These are phyloP conservation scores for Muraenolepis orangiensis DNA, from an alignment of 2,797 vertebrate species.

Conservation along the genomic window DNA sequence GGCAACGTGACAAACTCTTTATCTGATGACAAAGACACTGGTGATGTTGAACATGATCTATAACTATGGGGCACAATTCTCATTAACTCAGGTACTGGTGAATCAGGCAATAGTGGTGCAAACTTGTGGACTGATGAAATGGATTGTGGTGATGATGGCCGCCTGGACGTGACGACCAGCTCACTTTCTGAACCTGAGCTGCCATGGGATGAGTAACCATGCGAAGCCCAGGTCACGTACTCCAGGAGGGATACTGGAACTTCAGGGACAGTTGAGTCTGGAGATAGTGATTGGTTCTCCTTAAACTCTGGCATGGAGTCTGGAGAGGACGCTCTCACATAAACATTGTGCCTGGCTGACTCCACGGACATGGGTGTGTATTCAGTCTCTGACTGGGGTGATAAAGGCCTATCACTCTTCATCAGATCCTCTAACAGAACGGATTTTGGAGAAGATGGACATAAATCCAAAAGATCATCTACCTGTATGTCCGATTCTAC, in stretches of 20 bases:
- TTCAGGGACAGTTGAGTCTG: slow-evolving; percentile 65
- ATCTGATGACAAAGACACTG: slow-evolving; percentile 60
- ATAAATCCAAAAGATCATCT: no score
- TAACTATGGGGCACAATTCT: slow-evolving; percentile 39
- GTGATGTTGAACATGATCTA: slow-evolving; percentile 57
- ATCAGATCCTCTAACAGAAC: slow-evolving; percentile 7
- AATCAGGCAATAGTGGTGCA: slow-evolving; percentile 60
- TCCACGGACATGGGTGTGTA: slow-evolving; percentile 43
- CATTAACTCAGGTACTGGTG: slow-evolving; percentile 66
- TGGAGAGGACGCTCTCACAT: slow-evolving; percentile 57
- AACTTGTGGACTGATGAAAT: slow-evolving; percentile 55
- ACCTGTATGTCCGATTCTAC: slow-evolving; percentile 10
- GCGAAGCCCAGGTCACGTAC: slow-evolving; percentile 8
- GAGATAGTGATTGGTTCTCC: slow-evolving; percentile 54
- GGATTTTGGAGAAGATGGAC: slow-evolving; percentile 40
- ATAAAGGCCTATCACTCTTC: slow-evolving; percentile 25
- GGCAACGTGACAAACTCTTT: slow-evolving; percentile 55
- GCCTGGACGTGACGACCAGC: slow-evolving; percentile 36
- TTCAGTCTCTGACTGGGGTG: slow-evolving; percentile 46
- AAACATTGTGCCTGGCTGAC: slow-evolving; percentile 25
- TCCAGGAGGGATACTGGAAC: slow-evolving; percentile 34
- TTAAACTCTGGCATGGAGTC: slow-evolving; percentile 55
- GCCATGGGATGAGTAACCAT: slow-evolving; percentile 46
- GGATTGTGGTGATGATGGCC: slow-evolving; percentile 58
- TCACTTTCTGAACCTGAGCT: slow-evolving; percentile 54